Evolutionary conservation across 2,113 vertebrate genomes (phyloP).

Genomic region (Pogona vitticeps): DNA sequence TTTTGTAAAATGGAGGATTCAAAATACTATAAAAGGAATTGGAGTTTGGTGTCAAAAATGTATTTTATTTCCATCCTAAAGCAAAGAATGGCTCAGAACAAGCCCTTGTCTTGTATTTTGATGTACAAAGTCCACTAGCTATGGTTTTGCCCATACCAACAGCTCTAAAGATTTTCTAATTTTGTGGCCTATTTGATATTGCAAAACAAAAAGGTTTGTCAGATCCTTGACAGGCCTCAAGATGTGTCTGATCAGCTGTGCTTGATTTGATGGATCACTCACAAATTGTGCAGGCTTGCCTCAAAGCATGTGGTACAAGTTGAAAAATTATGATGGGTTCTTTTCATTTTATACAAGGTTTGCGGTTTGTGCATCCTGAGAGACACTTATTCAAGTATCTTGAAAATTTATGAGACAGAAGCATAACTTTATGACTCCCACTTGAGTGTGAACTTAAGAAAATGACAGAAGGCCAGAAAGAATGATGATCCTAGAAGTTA

Average conservation of each 20-base stretch:
- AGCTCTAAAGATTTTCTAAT: not conserved
- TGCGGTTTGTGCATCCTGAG: not conserved
- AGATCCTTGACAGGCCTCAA: not conserved
- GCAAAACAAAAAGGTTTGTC: not conserved
- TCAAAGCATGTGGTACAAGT: not conserved
- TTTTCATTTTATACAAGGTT: not conserved
- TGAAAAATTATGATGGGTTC: not conserved
- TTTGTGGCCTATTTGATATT: not conserved
- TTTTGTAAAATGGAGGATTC: too few relatives aligned
- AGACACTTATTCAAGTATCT: not conserved
- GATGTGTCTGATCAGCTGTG: too few relatives aligned
- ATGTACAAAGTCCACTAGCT: not conserved
- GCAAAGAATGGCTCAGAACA: too few relatives aligned
- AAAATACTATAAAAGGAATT: too few relatives aligned
- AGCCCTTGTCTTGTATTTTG: too few relatives aligned
- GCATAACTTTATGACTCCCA: not conserved
- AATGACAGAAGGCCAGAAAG: not conserved
- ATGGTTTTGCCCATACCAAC: not conserved
- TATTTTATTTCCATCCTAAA: too few relatives aligned
- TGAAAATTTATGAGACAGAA: not conserved
- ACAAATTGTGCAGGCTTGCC: not conserved
- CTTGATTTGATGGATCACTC: not conserved
- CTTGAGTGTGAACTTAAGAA: not conserved
- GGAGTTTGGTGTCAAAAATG: too few relatives aligned
- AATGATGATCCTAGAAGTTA: not conserved